Percentiles rank a stretch among this genome's conserved stretches.
Conservation (phyloP, 2,113 vertebrate species). For the Sterna hirundo region DNA sequence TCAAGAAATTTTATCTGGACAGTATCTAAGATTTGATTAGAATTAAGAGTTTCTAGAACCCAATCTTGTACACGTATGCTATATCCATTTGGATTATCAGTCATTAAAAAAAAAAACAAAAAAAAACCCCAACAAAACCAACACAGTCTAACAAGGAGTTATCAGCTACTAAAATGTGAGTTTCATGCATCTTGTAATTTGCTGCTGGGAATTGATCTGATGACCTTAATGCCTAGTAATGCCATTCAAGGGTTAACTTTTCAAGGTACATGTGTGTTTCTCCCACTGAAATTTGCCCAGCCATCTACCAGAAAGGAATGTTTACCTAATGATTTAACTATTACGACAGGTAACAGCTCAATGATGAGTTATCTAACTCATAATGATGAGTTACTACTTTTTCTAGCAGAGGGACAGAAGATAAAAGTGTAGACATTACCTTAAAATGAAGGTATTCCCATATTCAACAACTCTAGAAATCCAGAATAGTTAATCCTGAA, state of each 20-base stretch:
- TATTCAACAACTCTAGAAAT: not conserved
- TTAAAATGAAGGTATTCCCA: not conserved
- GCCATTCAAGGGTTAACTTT: not conserved
- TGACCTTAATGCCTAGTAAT: slow-evolving; percentile 5
- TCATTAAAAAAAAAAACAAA: not conserved
- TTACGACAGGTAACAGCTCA: not conserved
- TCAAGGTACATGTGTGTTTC: not conserved
- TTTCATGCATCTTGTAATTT: not conserved
- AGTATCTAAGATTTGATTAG: not conserved
- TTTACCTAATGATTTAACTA: not conserved
- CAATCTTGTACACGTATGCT: not conserved
- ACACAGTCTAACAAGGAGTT: not conserved
- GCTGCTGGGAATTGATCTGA: slow-evolving; percentile 18
- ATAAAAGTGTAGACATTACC: not conserved
- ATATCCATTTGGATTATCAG: not conserved
- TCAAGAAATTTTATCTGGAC: not conserved
- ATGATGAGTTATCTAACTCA: not conserved
- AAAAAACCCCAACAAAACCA: not conserved
- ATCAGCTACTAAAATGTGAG: not conserved
- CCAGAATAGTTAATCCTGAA: not conserved
- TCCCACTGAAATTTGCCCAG: not conserved
- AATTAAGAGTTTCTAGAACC: not conserved
- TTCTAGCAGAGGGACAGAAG: not conserved
- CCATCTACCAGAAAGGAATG: not conserved
- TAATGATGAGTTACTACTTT: not conserved